A percentile compares a stretch with the other conserved stretches of the same genome.
phyloP scores from a whole-genome alignment of 53 echinoderm and acorn worm genomes.

The Pentamera pediparva region DNA sequence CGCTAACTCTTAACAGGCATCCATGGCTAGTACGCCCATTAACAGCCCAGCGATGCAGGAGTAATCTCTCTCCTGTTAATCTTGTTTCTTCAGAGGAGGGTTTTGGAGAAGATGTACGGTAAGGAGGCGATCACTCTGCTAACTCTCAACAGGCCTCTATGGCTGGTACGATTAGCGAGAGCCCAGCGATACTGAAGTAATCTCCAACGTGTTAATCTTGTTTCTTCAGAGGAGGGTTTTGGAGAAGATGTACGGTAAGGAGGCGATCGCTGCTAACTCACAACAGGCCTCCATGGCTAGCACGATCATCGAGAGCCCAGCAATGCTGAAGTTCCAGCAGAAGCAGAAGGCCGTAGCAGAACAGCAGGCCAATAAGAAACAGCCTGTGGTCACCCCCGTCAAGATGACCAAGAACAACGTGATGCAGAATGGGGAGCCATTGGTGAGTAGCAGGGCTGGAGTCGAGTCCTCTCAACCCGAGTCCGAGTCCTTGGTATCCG shows the following conservation, averaged over 20 bases:
- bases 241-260: constrained; percentile 87
- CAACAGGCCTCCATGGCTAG: constrained; percentile 43
- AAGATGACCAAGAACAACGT: constrained; percentile 51
- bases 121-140: background rate
- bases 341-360: constrained; percentile 52
- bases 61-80: background rate
- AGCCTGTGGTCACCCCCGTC: constrained; percentile 51
- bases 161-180: no score
- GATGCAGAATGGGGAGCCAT: constrained; percentile 58
- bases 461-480: no score
- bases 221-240: constrained; percentile 50
- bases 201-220: no score
- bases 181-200: no score
- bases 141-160: background rate
- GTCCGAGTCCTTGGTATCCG: no score
- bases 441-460: no score
- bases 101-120: background rate
- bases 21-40: no score
- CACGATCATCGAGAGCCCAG: constrained; percentile 92
- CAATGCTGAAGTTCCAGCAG: constrained; percentile 79
- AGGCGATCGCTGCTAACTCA: constrained; percentile 50
- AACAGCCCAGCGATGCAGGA: no score
- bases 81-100: background rate
- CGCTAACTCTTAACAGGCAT: no score
- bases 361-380: constrained; percentile 48